These are phyloP conservation scores for Aporophyla lueneburgensis DNA, from an alignment of 2,888 invertebrate species.

Conservation along the genomic window DNA sequence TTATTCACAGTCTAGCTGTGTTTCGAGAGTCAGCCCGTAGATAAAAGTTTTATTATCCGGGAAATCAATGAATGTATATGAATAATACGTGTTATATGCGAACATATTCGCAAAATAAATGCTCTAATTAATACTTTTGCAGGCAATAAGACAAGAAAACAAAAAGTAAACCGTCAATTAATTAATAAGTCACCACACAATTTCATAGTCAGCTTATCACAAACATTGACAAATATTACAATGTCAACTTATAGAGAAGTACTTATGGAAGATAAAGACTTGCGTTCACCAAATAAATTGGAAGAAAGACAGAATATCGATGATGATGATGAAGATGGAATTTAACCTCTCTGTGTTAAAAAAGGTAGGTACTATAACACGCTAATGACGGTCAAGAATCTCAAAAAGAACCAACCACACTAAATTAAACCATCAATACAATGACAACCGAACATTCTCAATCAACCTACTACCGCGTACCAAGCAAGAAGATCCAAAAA, in stretches of 20 bases:
- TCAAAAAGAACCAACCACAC: not conserved
- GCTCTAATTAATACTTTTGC: not conserved
- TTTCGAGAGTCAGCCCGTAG: not conserved
- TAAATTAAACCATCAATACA: conserved; percentile 13
- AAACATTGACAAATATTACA: not conserved
- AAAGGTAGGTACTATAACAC: not conserved
- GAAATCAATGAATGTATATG: not conserved
- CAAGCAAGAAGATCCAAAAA: conserved; percentile 48
- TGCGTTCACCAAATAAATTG: no score
- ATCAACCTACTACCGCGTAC: conserved; percentile 44
- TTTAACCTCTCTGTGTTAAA: not conserved
- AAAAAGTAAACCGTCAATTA: not conserved
- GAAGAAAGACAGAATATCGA: no score
- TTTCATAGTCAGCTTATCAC: not conserved
- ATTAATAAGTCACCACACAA: not conserved
- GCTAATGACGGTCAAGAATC: not conserved
- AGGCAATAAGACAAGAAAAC: not conserved
- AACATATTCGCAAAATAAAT: no score
- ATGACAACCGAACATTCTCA: conserved; percentile 16
- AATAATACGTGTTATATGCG: no score
- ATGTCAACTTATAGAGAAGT: no score
- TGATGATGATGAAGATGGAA: not conserved
- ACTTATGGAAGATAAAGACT: no score
- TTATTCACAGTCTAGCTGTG: not conserved
- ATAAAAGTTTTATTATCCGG: not conserved